These are phyloP conservation scores for Thripadectes ignobilis DNA, from an alignment of 2,797 vertebrate genomes.

Conservation along the genomic window DNA sequence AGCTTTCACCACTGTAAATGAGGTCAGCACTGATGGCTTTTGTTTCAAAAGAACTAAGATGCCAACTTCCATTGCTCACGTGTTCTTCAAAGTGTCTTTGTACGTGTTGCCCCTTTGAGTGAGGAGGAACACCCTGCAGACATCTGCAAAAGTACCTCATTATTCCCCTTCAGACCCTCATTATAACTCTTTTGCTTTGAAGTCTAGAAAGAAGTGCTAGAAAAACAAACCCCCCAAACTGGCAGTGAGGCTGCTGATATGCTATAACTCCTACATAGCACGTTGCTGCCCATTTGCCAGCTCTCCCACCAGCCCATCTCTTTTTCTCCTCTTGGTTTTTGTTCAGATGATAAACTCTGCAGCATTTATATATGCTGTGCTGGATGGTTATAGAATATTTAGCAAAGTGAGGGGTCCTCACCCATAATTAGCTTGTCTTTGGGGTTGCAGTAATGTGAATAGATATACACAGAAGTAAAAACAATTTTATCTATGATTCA, in stretches of 20 bases:
- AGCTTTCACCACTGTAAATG: slow-evolving; percentile 48
- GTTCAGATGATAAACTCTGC: background rate
- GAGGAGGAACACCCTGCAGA: slow-evolving; percentile 59
- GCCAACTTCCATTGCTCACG: slow-evolving; percentile 48
- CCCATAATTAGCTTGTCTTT: background rate
- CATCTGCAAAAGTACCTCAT: slow-evolving; percentile 62
- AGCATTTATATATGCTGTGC: background rate
- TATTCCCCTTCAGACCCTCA: slow-evolving; percentile 66
- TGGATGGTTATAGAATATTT: background rate
- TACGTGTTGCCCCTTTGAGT: slow-evolving; percentile 51
- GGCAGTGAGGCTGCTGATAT: background rate
- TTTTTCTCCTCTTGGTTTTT: background rate
- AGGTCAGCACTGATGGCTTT: slow-evolving; percentile 31
- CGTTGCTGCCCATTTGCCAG: background rate
- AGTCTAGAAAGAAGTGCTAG: background rate
- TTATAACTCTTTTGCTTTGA: slow-evolving; percentile 65
- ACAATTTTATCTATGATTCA: background rate
- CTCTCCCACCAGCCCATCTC: background rate
- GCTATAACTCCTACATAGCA: background rate
- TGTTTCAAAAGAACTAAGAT: slow-evolving; percentile 35
- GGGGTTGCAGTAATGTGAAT: background rate
- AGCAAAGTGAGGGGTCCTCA: background rate
- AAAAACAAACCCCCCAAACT: slow-evolving; percentile 15
- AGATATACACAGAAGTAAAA: background rate
- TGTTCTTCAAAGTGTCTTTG: slow-evolving; percentile 66